Evolutionary conservation across 2,797 vertebrate genomes (phyloP), one percentile per base, ranked within the genome.

Genomic region (Acrossocheilus fasciatus): DNA sequence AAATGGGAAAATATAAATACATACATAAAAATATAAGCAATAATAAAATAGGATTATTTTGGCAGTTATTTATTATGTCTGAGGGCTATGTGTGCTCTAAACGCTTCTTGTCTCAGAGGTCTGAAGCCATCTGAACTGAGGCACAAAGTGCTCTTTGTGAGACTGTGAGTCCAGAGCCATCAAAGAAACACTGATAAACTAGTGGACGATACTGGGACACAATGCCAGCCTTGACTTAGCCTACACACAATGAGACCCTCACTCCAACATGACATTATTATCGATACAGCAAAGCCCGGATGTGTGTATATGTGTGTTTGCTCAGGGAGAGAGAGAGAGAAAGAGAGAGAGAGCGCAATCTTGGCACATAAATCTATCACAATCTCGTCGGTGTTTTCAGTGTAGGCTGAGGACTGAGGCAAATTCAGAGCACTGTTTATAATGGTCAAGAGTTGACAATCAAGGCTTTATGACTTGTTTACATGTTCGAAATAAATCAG

Each of bases 401-500:
- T 79, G 18, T 5, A 45, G 50, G 17, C 45, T 85, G 66, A 70
- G 80, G 78, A 45, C 59, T 15, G 39, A 47, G 30, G 62, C 4
- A 41, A 12, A 82, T 54, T 2, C 20, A 18, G 26, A 43, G 23
- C n/a, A 52, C 70, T 41, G 75, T 72, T 66, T 72, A 52, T 23
- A 34, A 30, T 41, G 36, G 54, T 34, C 47, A 41, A 12, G 39
- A 62, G 62, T 17, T 74, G 41, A 39, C 26, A 59, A 81, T 23
- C 36, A 78, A 17, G 43, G n/a, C 23, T 69, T 88, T 90, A 62
- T 90, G 91, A 8, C 93, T 72, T 73, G 93, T 92, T 95, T 91
- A 74, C 0, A 5, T 77, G 76, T 84, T 83, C 93, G 91, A 94
- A 94, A 45, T 95, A 94, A 94, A 92, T 91, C 11, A 59, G 17